Evolutionary conservation across 2,888 invertebrate genomes (phyloP).

Genomic region (Plagodis dolabraria): DNA sequence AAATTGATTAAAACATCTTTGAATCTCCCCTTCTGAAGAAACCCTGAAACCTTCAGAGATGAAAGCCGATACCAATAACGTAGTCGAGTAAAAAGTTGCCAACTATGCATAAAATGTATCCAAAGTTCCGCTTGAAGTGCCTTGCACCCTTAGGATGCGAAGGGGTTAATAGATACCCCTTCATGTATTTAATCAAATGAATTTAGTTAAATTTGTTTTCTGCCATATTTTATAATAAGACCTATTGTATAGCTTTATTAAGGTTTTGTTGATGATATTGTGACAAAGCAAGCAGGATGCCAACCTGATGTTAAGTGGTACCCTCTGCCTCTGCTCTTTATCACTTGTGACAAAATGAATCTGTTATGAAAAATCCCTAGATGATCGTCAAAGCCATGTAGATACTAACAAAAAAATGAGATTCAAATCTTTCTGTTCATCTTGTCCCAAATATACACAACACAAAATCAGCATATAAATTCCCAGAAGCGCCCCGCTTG

Average conservation of each 20-base stretch:
- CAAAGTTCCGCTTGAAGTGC: slow-evolving; percentile 23
- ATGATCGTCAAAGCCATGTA: neutral
- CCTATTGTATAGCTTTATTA: too few species aligned
- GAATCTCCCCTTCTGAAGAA: slow-evolving; percentile 1
- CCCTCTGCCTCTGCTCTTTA: too few species aligned
- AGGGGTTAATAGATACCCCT: slow-evolving; percentile 46
- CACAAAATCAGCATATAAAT: slow-evolving; percentile 29
- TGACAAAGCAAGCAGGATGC: too few species aligned
- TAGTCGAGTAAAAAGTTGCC: slow-evolving; percentile 19
- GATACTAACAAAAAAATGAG: neutral
- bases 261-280: neutral
- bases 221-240: slow-evolving; percentile 12
- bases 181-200: slow-evolving; percentile 41
- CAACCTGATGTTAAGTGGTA: too few species aligned
- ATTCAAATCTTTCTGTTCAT: too few species aligned
- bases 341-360: too few species aligned
- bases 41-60: slow-evolving; percentile 21
- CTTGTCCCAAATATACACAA: neutral
- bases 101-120: slow-evolving; percentile 38
- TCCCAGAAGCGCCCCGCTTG: slow-evolving; percentile 12
- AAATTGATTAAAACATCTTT: neutral
- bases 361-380: neutral
- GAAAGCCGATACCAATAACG: slow-evolving; percentile 27
- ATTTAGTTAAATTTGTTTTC: slow-evolving; percentile 44
- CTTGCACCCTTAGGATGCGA: slow-evolving; percentile 38